Percentiles rank a stretch among this genome's conserved stretches.
Conservation (phyloP, 2,797 vertebrate species). For the Pangasius djambal region DNA sequence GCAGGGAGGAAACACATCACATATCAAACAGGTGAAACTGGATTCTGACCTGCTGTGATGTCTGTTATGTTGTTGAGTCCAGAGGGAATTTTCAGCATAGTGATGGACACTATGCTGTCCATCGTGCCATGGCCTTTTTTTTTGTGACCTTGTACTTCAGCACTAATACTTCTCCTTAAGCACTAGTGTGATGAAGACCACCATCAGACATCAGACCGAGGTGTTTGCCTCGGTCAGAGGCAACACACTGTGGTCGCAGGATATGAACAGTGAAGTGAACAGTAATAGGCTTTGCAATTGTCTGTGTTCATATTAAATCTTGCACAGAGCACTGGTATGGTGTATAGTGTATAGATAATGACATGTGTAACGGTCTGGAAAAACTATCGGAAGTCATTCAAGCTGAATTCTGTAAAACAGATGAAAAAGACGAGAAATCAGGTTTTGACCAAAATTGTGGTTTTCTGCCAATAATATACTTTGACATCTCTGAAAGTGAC, state of each 20-base stretch:
- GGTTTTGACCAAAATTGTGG: not conserved
- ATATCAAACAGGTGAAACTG: conserved; percentile 33
- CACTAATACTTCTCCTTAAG: conserved; percentile 16
- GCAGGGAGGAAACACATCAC: conserved; percentile 22
- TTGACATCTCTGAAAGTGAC: not conserved
- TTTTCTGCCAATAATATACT: not conserved
- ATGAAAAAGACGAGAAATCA: not conserved
- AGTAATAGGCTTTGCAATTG: not conserved
- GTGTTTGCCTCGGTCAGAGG: not conserved
- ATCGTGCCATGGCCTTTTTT: conserved; percentile 9
- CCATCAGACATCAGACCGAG: conserved; percentile 13
- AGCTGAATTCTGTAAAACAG: conserved; percentile 3
- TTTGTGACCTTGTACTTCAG: conserved; percentile 20
- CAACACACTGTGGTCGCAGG: not conserved
- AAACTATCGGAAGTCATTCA: not conserved
- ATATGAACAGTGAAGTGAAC: not conserved
- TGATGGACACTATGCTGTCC: not conserved
- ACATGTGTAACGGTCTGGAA: not conserved
- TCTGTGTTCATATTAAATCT: not conserved
- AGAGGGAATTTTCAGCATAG: conserved; percentile 7
- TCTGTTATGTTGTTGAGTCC: conserved; percentile 37
- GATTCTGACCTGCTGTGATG: conserved; percentile 27
- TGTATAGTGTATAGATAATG: not conserved
- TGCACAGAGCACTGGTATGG: not conserved
- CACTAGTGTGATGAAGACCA: not conserved